Evolutionary conservation across 2,888 invertebrate species (phyloP).

Genomic region (Sesia apiformis): DNA sequence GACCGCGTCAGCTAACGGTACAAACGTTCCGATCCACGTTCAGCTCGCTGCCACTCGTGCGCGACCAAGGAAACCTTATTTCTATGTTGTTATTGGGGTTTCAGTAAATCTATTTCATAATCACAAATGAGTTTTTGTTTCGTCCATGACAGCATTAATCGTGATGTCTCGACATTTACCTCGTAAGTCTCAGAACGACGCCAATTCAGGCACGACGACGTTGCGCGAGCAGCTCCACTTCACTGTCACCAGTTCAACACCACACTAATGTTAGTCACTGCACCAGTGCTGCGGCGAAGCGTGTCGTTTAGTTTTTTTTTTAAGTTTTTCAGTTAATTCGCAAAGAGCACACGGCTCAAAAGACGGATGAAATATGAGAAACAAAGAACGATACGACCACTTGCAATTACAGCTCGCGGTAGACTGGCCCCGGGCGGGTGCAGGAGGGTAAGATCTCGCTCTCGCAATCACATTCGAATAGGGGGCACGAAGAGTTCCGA

Average conservation of each 20-base stretch:
- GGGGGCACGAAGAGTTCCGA: background rate
- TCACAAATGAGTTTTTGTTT: background rate
- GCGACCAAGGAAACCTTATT: conserved; percentile 1
- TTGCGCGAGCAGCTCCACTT: conserved; percentile 51
- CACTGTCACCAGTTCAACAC: conserved; percentile 55
- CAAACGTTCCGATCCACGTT: conserved; percentile 39
- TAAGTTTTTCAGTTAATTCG: conserved; percentile 31
- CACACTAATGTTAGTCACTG: conserved; percentile 35
- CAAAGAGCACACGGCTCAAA: conserved; percentile 52
- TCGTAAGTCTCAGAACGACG: conserved; percentile 52
- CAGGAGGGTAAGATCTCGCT: conserved; percentile 23
- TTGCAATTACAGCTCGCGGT: conserved; percentile 34
- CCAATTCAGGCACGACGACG: conserved; percentile 54
- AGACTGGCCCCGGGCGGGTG: conserved; percentile 30
- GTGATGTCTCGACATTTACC: conserved; percentile 59
- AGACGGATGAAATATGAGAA: conserved; percentile 41
- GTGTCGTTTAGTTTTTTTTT: conserved; percentile 25
- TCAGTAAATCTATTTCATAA: background rate
- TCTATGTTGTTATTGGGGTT: background rate
- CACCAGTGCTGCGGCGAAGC: conserved; percentile 21
- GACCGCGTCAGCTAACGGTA: conserved; percentile 60
- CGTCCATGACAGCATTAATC: background rate
- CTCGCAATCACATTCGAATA: background rate
- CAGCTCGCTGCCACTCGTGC: conserved; percentile 16
- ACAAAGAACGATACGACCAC: conserved; percentile 24